Base-by-base conservation (phyloP, 2,888 invertebrate species). In the Leucoptera coffeella region DNA sequence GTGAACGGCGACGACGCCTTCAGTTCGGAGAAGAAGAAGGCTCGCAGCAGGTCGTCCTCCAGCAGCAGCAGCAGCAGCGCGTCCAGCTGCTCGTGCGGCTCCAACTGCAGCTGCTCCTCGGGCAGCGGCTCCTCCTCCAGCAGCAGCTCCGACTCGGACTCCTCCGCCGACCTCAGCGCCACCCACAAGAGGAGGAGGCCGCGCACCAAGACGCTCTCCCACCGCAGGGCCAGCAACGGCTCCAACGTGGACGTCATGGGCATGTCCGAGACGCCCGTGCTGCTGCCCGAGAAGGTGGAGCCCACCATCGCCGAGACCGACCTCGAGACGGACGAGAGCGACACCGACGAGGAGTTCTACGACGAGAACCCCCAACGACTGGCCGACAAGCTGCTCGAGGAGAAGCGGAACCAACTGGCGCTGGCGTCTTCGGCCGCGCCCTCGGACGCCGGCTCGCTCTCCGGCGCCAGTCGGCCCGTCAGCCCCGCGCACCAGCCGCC, bases 311-410 rank as follows among this genome's bases (percentile, higher is more conserved):
- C 78, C 17, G 91, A 91, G 57, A 85, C 87, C 1, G 90, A 91
- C 55, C 69, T 90, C 26, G 88, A 89, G 38, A 90, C 90, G 0
- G 81, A 84, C 10, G 85, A 89, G 51, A 83, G 86, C 25, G 86
- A 86, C 35, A 88, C 88, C 1, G 89, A 89, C 50, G 89, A 89
- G 59, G 89, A 89, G 38, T 89, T 89, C 52, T 90, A 89, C 47
- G 89, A 90, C 46, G 78, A 85, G 40, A 78, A 87, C 51, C 89
- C 89, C 1, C 85, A 87, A 40, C 74, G 74, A 41, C 51, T 83
- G 32, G 85, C 84, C 2, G 82, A 75, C 35, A 84, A 85, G 46
- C 39, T 85, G 28, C 50, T 85, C 25, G 80, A 80, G 8, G 85
- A 87, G 42, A 88, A 87, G 48, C 76, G 85, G 3, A 82, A 80